phyloP scores from a whole-genome alignment of 2,888 invertebrate species.

The Serrognathus titanus region DNA sequence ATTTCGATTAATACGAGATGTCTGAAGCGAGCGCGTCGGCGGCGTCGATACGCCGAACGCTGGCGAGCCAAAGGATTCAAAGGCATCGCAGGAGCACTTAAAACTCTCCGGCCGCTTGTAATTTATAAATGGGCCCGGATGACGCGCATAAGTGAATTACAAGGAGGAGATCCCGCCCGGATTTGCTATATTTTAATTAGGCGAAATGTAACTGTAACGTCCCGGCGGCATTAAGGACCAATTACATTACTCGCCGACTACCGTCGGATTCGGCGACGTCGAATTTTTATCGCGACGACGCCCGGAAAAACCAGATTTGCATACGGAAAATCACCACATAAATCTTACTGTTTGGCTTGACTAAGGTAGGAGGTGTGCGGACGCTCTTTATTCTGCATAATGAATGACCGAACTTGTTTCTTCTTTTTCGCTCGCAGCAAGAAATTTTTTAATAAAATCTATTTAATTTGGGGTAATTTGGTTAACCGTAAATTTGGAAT shows the following conservation, averaged over 20 bases:
- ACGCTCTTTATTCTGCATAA: no score
- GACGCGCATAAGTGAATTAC: constrained; percentile 19
- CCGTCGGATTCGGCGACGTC: neutral
- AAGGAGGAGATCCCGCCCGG: constrained; percentile 11
- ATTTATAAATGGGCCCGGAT: constrained; percentile 18
- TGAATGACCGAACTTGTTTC: no score
- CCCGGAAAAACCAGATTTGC: neutral
- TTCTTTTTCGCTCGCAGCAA: no score
- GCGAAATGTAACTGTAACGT: constrained; percentile 17
- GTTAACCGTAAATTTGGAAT: no score
- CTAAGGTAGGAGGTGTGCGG: no score
- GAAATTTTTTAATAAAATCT: no score
- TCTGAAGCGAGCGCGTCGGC: neutral
- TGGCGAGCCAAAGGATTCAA: no score
- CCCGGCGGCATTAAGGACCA: constrained; percentile 14
- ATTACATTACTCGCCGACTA: constrained; percentile 12
- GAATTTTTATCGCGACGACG: neutral
- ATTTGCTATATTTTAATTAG: constrained; percentile 20
- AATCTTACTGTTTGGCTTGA: no score
- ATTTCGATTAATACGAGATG: no score
- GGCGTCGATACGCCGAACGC: neutral
- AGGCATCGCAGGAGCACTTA: neutral
- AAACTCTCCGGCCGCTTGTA: constrained; percentile 2
- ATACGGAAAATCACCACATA: neutral
- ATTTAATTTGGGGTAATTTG: no score